These are phyloP conservation scores for Coreius guichenoti DNA, from an alignment of 2,797 vertebrate species.

Conservation along the genomic window DNA sequence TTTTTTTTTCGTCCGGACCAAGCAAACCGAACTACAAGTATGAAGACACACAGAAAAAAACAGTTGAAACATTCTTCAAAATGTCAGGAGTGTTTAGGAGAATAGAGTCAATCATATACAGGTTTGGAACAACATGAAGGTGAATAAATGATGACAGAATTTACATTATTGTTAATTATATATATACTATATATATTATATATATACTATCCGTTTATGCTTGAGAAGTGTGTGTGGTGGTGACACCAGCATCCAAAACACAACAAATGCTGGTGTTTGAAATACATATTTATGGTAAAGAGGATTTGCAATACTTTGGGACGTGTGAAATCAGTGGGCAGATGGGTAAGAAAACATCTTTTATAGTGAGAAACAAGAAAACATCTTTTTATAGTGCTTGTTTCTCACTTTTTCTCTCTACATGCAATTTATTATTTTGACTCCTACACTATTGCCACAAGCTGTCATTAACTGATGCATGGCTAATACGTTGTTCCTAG, in stretches of 20 bases:
- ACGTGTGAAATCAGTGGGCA: slow-evolving; percentile 26
- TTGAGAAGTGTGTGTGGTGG: background rate
- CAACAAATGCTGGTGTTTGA: background rate
- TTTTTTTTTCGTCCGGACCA: too few relatives aligned
- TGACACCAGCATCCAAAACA: background rate
- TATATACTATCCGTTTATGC: background rate
- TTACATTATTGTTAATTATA: background rate
- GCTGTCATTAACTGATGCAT: slow-evolving; percentile 37
- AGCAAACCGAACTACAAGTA: too few relatives aligned
- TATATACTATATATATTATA: too few relatives aligned
- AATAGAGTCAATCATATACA: background rate
- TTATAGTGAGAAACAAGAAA: background rate
- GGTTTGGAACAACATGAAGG: background rate
- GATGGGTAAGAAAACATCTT: background rate
- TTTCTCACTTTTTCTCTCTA: slow-evolving; percentile 4
- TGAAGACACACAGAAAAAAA: too few relatives aligned
- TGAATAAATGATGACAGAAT: background rate
- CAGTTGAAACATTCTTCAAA: background rate
- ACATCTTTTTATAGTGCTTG: slow-evolving; percentile 7
- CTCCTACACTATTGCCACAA: background rate
- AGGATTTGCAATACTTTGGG: background rate
- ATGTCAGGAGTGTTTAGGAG: background rate
- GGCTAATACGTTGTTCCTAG: slow-evolving; percentile 23
- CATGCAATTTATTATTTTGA: slow-evolving; percentile 21
- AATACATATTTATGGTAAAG: background rate